phyloP scores from a whole-genome alignment of 1,140 invertebrate species.

The Pentalonia nigronervosa region DNA sequence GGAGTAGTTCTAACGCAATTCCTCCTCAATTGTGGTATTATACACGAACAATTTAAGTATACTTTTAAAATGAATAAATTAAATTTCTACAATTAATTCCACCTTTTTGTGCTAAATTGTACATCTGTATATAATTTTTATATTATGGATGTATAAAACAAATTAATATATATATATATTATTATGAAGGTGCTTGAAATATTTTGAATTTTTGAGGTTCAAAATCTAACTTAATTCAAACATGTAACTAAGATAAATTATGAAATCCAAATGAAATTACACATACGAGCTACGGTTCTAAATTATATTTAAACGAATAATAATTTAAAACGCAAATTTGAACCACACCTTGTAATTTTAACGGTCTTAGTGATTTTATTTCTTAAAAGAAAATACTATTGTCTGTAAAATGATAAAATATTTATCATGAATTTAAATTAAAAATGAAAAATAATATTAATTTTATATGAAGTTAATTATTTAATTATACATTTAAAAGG shows the following conservation, averaged over 20 bases:
- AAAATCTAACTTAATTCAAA: neutral
- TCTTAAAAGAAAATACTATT: neutral
- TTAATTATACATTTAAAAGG: neutral
- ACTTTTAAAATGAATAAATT: neutral
- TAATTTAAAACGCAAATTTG: constrained; percentile 1
- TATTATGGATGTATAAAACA: neutral
- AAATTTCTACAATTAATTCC: neutral
- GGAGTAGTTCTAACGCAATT: too few species aligned
- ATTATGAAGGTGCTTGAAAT: too few species aligned
- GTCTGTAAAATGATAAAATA: neutral
- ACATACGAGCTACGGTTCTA: neutral
- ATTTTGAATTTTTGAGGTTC: neutral
- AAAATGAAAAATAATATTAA: neutral
- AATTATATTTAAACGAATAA: neutral
- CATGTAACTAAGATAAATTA: neutral
- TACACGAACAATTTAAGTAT: neutral
- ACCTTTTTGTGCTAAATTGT: neutral
- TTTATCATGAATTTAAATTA: neutral
- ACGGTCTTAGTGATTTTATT: neutral
- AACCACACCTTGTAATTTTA: neutral
- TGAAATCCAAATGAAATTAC: neutral
- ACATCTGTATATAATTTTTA: neutral
- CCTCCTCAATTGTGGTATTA: neutral
- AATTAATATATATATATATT: neutral
- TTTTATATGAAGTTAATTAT: neutral